phyloP scores from a whole-genome alignment of 2,113 vertebrate genomes.

The Triplophysa siluroides region DNA sequence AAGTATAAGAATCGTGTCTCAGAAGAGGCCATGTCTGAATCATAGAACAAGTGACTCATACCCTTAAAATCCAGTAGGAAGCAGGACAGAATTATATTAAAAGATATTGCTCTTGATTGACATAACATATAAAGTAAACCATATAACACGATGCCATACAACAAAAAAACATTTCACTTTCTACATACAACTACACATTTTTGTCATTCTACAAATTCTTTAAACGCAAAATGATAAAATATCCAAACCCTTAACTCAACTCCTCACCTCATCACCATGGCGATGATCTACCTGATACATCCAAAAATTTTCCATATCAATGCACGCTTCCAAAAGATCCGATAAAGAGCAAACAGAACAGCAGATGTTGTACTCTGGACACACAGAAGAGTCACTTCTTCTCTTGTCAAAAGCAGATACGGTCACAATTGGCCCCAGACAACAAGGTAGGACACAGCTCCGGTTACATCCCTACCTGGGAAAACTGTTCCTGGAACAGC shows the following conservation, averaged over 20 bases:
- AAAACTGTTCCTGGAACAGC: constrained; percentile 23
- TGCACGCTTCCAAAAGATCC: neutral
- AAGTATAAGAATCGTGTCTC: neutral
- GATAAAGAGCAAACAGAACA: neutral
- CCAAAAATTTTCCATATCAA: constrained; percentile 93
- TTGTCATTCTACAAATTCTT: neutral
- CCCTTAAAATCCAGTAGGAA: neutral
- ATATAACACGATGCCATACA: neutral
- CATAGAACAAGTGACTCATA: constrained; percentile 10
- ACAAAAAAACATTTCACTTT: neutral
- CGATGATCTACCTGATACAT: constrained; percentile 80
- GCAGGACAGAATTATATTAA: neutral
- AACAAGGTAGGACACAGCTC: constrained; percentile 62
- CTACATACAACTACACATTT: neutral
- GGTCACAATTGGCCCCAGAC: constrained; percentile 67
- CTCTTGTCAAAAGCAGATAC: constrained; percentile 57
- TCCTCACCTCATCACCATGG: constrained; percentile 63
- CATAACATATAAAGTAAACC: neutral
- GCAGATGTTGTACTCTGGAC: constrained; percentile 12
- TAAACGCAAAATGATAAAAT: neutral
- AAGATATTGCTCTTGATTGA: neutral
- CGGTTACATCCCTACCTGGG: constrained; percentile 49
- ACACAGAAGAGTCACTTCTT: constrained; percentile 2
- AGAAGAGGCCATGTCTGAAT: neutral
- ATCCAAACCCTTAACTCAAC: neutral